Percentiles rank a stretch among this genome's conserved stretches.
Conservation (phyloP, 2,888 invertebrate species). For the Bugulina stolonifera region DNA sequence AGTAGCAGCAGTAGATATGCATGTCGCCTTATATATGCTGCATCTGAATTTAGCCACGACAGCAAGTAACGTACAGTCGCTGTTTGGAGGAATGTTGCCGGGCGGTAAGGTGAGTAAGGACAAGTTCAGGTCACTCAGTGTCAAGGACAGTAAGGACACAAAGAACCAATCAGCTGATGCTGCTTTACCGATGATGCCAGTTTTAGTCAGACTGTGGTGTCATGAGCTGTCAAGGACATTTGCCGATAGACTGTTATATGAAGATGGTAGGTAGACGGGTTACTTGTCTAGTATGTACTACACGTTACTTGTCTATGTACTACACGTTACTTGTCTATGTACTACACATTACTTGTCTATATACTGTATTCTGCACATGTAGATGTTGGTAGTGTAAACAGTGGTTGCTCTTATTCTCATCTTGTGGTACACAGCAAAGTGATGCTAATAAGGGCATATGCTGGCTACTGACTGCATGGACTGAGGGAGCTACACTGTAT, state of each 20-base stretch:
- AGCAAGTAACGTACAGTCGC: constrained; percentile 3
- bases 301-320: too few relatives aligned
- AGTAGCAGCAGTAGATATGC: too few relatives aligned
- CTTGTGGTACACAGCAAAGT: too few relatives aligned
- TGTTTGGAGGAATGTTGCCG: constrained; percentile 10
- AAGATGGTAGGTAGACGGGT: constrained; percentile 36
- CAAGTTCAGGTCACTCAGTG: constrained; percentile 25
- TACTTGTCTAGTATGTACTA: background rate
- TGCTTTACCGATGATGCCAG: constrained; percentile 43
- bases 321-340: too few relatives aligned
- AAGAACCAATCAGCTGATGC: constrained; percentile 21
- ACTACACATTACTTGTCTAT: too few relatives aligned
- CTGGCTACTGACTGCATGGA: too few relatives aligned
- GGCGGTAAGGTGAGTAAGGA: constrained; percentile 12
- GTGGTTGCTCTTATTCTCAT: too few relatives aligned
- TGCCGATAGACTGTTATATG: constrained; percentile 42
- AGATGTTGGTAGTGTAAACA: too few relatives aligned
- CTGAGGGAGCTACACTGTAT: too few relatives aligned
- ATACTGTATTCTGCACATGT: too few relatives aligned
- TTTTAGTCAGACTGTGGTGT: constrained; percentile 48
- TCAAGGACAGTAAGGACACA: constrained; percentile 26
- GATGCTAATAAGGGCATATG: too few relatives aligned
- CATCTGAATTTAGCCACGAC: background rate
- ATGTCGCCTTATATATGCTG: too few relatives aligned
- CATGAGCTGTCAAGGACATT: constrained; percentile 47